phyloP scores from a whole-genome alignment of 2,888 invertebrate genomes.

The Polymixis flavicincta region DNA sequence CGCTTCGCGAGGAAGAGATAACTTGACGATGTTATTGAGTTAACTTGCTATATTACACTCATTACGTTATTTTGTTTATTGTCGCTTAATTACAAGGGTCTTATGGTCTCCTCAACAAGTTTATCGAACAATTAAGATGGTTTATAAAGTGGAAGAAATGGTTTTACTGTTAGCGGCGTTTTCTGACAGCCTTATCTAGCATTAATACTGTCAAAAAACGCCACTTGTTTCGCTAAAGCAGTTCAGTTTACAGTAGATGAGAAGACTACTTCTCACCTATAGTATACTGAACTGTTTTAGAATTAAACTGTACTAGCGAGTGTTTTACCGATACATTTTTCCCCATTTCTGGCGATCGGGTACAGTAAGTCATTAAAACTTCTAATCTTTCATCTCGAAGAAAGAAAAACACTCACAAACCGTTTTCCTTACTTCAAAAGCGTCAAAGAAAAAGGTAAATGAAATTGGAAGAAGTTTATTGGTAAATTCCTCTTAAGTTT shows the following conservation, averaged over 20 bases:
- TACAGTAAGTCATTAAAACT: slow-evolving; percentile 1
- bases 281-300: not conserved
- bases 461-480: slow-evolving; percentile 46
- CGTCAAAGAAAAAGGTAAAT: slow-evolving; percentile 37
- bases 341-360: not conserved
- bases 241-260: too few relatives aligned
- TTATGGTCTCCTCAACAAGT: not conserved
- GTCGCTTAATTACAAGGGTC: slow-evolving; percentile 13
- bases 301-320: not conserved
- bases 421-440: slow-evolving; percentile 9
- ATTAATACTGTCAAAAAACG: too few relatives aligned
- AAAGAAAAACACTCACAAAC: slow-evolving; percentile 10
- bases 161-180: not conserved
- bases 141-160: not conserved
- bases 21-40: slow-evolving; percentile 28
- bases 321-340: not conserved
- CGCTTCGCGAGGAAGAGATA: slow-evolving; percentile 5
- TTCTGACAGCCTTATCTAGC: not conserved
- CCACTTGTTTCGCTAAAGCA: too few relatives aligned
- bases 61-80: slow-evolving; percentile 48
- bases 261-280: not conserved
- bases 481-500: slow-evolving; percentile 43
- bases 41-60: slow-evolving; percentile 41
- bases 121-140: slow-evolving; percentile 13
- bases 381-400: slow-evolving; percentile 9